Conservation (phyloP, 1,140 invertebrate species). For the Drosophila nasuta region DNA sequence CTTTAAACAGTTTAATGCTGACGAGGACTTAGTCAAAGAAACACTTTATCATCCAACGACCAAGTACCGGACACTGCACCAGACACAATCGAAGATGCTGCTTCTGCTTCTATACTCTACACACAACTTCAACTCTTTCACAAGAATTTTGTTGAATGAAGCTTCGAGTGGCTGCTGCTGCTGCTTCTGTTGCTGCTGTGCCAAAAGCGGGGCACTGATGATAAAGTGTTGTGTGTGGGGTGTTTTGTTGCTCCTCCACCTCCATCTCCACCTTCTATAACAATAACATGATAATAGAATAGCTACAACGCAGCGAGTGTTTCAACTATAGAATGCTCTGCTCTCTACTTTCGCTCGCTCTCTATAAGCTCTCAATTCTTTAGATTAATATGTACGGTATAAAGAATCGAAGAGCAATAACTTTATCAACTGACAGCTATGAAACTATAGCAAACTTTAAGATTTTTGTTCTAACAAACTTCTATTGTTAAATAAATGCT, state of each 20-base stretch:
- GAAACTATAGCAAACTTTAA: conserved; percentile 1
- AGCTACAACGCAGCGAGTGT: conserved; percentile 23
- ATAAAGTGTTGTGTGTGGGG: background rate
- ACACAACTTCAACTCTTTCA: conserved; percentile 75
- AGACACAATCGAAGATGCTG: conserved; percentile 53
- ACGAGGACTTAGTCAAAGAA: conserved; percentile 33
- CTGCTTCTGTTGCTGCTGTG: background rate
- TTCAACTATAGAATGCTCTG: conserved; percentile 41
- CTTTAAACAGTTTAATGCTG: conserved; percentile 51
- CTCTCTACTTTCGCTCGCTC: background rate
- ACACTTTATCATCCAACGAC: conserved; percentile 68
- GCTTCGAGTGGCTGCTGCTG: conserved; percentile 56
- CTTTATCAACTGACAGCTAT: conserved; percentile 21
- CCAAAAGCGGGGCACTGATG: background rate
- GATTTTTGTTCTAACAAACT: background rate
- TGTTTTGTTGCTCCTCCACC: too few species aligned
- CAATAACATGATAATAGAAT: conserved; percentile 69
- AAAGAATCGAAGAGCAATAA: background rate
- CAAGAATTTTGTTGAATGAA: conserved; percentile 78
- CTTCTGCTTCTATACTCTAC: conserved; percentile 41
- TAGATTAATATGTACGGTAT: conserved; percentile 33
- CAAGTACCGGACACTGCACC: conserved; percentile 62
- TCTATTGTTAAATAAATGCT: background rate
- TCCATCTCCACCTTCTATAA: conserved; percentile 41
- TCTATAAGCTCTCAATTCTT: conserved; percentile 19